phyloP scores from a whole-genome alignment of 2,113 vertebrate species.

The Brienomyrus brachyistius region DNA sequence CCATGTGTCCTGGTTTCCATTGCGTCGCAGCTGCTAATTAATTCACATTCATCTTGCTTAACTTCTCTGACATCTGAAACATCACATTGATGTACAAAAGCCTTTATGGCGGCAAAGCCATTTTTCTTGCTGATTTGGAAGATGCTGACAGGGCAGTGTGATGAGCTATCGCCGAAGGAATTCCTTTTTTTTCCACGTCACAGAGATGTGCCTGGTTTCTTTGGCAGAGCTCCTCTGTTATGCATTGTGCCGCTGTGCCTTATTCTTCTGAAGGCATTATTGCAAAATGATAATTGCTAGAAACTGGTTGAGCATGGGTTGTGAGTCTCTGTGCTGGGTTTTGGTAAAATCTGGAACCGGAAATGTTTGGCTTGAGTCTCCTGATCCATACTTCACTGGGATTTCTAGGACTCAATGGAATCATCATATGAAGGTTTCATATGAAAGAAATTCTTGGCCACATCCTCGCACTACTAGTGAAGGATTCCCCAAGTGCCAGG shows the following conservation, averaged over 20 bases:
- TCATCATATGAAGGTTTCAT: neutral
- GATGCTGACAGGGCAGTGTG: neutral
- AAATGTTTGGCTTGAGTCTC: neutral
- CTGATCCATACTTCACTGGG: neutral
- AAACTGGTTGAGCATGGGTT: neutral
- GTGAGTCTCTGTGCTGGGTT: neutral
- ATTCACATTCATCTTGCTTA: slow-evolving; percentile 1
- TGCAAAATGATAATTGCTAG: neutral
- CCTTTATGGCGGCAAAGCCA: neutral
- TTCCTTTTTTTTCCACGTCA: neutral
- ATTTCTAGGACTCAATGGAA: neutral
- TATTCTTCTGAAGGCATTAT: neutral
- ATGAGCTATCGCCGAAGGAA: neutral
- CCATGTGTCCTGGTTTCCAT: neutral
- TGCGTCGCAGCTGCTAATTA: neutral
- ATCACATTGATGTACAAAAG: neutral
- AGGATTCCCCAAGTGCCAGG: neutral
- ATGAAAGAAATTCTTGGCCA: neutral
- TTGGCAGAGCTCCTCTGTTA: neutral
- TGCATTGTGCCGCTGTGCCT: neutral
- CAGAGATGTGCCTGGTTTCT: neutral
- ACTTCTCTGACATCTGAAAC: neutral
- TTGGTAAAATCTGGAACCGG: neutral
- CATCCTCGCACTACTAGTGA: neutral
- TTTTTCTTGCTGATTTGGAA: neutral